Base-by-base conservation (phyloP, 2,113 vertebrate genomes). In the Nyctereutes procyonoides region DNA sequence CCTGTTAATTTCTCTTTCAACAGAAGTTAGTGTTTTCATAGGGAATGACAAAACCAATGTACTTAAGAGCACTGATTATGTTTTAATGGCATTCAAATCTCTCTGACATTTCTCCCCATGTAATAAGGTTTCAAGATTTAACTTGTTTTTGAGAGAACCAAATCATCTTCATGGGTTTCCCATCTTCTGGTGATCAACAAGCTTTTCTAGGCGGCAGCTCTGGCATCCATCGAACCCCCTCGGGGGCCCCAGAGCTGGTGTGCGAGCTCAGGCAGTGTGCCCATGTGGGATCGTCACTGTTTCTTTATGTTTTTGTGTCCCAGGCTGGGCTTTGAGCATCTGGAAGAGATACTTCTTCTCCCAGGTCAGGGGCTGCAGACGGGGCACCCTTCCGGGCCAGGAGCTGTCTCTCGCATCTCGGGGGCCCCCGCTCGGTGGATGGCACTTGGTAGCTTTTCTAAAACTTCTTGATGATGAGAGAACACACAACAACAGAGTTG, bases 151-250 rank as follows among this genome's bases (percentile, higher is more conserved):
- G 24, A 38, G 94, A 96, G 86, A 84, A 56, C 32, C 76, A 71
- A 96, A 51, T 55, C 62, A 22, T 93, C 24, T 38, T 90, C 17
- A 0, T 19, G 74, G 80, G 58, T 51, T 90, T 82, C 88, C 35
- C 69, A 15, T 76, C 77, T 88, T 48, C 60, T 19, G 9, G 17
- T 6, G 67, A 69, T n/a, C 16, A 55, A 83, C 4, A 16, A 10
- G n/a, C 56, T 62, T 56, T 71, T 71, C 43, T n/a, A 15, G 48
- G 74, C 3, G 3, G 58, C 28, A 69, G 80, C 19, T 1, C 17
- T 0, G 1, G 56, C 48, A 22, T 15, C 86, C 43, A 17, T 3
- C 3, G 0, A 0, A 6, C 26, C 22, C 9, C 26, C 11, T 0
- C 2, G 1, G 69, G 3, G 14, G 4, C 30, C 53, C 67, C 30